Base-by-base conservation (phyloP, 2,113 vertebrate genomes). In the Rhinolophus sinicus region DNA sequence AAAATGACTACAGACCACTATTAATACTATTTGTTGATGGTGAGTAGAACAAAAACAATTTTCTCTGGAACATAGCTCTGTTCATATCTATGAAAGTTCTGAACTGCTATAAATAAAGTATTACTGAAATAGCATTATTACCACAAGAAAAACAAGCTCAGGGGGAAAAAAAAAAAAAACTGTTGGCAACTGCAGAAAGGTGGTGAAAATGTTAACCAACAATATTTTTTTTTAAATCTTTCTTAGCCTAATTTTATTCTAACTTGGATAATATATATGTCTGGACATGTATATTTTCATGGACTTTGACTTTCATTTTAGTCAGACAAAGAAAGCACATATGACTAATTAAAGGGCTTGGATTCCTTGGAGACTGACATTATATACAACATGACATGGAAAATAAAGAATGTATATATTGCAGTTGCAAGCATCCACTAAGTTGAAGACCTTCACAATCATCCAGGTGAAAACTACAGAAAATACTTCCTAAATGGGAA, bases 261-360 rank as follows among this genome's bases (percentile, higher is more conserved):
- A 69, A 77, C 22, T 56, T 75, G 10, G 24, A 56, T 67, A 15
- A 33, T 40, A 38, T 30, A 72, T 60, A 47, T 87, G 18, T 87
- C 33, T 75, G 10, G 40, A 56, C 26, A 54, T 73, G 54, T 69
- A 15, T 69, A 73, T 92, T 87, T 89, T 69, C 44, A 90, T 62
- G 13, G 15, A 24, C 56, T 94, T 93, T 54, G 8, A 60, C 69
- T 75, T 67, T 22, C 40, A 94, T 58, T 87, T 69, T 91, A 94
- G 92, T 77, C 24, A 93, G 40, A 73, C 30, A 90, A 38, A 93
- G 40, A 95, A 93, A 93, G 10, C 11, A 94, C 54, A 89, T 44
- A 30, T 10, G 11, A 52, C 19, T 90, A 60, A 47, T 16, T 19
- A 56, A 82, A 89, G 40, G 16, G n/a, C 8, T 86, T n/a, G 14